Conservation (phyloP, 2,797 vertebrate genomes). For the Poeciliopsis infans region DNA sequence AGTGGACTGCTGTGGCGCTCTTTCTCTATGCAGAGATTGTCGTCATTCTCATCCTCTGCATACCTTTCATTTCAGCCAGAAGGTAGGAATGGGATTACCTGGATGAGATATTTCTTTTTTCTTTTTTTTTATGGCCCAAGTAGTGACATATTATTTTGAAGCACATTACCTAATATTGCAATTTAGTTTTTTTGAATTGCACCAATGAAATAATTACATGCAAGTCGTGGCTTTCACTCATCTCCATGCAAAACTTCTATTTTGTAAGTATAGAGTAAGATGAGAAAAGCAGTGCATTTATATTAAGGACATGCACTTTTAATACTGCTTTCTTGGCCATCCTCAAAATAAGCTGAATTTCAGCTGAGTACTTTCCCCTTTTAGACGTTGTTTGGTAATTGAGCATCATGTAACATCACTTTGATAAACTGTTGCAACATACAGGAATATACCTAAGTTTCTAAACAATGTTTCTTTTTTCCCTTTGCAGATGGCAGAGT, state of each 20-base stretch:
- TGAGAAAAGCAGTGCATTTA: neutral
- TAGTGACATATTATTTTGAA: neutral
- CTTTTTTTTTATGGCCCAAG: neutral
- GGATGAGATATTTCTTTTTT: neutral
- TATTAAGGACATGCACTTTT: neutral
- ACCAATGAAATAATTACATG: neutral
- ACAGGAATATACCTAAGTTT: neutral
- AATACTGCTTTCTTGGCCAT: neutral
- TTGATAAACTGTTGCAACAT: neutral
- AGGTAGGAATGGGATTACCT: slow-evolving; percentile 70
- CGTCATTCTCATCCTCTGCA: slow-evolving; percentile 85
- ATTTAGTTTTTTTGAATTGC: neutral
- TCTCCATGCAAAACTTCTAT: neutral
- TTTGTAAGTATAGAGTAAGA: neutral
- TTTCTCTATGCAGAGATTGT: slow-evolving; percentile 89
- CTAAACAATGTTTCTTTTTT: neutral
- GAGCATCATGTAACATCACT: neutral
- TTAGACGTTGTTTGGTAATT: neutral
- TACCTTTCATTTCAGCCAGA: slow-evolving; percentile 89
- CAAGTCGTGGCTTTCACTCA: neutral
- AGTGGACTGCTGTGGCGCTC: slow-evolving; percentile 87
- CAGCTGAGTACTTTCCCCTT: neutral
- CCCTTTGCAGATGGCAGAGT: slow-evolving; percentile 68
- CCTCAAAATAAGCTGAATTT: neutral
- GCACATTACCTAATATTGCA: neutral